Conservation (phyloP, 2,113 vertebrate species). For the Nettapus auritus region DNA sequence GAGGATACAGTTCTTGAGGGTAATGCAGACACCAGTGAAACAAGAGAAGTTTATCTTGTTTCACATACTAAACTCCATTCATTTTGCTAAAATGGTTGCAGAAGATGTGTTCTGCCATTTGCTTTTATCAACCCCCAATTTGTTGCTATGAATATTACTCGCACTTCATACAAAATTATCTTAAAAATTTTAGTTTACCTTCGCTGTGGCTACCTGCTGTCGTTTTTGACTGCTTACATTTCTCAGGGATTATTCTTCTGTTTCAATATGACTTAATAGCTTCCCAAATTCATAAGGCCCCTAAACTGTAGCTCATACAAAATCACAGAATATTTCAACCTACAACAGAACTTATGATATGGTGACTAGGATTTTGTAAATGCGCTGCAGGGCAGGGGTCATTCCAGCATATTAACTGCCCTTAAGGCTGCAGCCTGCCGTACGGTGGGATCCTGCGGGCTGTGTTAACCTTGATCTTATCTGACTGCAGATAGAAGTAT, state of each 20-base stretch:
- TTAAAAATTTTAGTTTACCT: neutral
- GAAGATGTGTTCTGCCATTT: neutral
- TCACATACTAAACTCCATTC: neutral
- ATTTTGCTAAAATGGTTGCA: neutral
- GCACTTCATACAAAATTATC: neutral
- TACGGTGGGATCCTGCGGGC: neutral
- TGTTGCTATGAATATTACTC: neutral
- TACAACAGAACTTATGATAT: neutral
- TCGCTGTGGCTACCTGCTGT: neutral
- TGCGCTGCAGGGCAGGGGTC: neutral
- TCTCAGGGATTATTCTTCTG: neutral
- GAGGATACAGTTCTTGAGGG: neutral
- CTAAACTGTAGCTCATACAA: neutral
- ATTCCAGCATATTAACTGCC: neutral
- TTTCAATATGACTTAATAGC: neutral
- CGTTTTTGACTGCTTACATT: neutral
- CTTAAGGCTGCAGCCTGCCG: neutral
- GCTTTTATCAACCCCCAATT: neutral
- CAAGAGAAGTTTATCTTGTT: neutral
- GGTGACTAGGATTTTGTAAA: neutral
- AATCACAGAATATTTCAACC: neutral
- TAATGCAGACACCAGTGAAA: neutral
- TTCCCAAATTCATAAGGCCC: neutral
- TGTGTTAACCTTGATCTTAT: conserved; percentile 1
- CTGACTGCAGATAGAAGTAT: conserved; percentile 85